Evolutionary conservation across 2,113 vertebrate species (phyloP), one percentile per base, ranked within the genome.

Genomic region (Tiliqua scincoides): DNA sequence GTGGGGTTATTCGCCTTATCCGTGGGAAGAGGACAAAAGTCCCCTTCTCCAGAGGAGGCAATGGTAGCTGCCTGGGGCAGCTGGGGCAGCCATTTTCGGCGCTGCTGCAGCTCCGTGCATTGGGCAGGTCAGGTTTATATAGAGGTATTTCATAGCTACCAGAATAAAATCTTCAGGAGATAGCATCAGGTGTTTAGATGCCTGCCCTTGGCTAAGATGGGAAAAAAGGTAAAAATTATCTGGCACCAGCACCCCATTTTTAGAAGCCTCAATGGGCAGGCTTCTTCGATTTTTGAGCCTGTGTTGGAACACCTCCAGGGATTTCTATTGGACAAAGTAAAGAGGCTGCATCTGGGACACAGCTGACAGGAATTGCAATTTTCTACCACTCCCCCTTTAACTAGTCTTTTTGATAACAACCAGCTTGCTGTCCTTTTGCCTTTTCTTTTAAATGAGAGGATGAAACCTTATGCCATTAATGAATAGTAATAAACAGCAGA

Each of bases 381-480:
- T 10, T 54, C 89, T 61, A 91, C 57, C 74, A 43, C 80, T 68
- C 30, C 65, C 30, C 30, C 9, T 68, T 68, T 68, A n/a, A 68
- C 65, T 32, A 68, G 68, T 70, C 32, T 20, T 70, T 32, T 35
- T 18, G 14, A 15, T 70, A 70, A 70, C 15, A 76, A 25, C 82
- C 86, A 92, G 54, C 0, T 68, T 85, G 91, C 82, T 67, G 5
- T 65, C 89, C 78, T 48, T 85, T 88, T 76, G 4, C n/a, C 15
- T 93, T 92, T 87, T 89, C 74, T 82, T 89, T 82, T 35, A 12
- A 82, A 20, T 76, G 3, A 1, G 11, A 92, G 59, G 85, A 88
- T 70, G 91, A 89, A 72, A 82, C 1, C 0, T 27, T 88, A 85
- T 83, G 40, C 43, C 88, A 84, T 25, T n/a, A n/a, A n/a, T n/a